Percentiles rank a stretch among this genome's conserved stretches.
phyloP scores from a whole-genome alignment of 2,113 vertebrate species.

The Mellivora capensis region DNA sequence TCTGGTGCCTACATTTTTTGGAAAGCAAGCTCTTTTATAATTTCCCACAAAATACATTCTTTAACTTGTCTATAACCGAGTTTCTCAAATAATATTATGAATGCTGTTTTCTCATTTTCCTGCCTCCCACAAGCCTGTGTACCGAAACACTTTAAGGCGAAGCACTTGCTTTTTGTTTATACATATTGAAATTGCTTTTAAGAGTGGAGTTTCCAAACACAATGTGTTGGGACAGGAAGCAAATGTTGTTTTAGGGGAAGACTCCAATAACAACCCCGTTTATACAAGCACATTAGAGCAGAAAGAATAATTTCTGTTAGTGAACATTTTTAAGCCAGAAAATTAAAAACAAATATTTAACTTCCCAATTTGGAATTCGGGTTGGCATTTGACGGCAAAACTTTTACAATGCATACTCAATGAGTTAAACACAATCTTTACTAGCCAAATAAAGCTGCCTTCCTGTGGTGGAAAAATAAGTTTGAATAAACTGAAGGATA shows the following conservation, averaged over 20 bases:
- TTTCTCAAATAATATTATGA: conserved; percentile 64
- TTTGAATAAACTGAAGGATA: background rate
- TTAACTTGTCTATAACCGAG: conserved; percentile 40
- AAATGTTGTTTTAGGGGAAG: conserved; percentile 70
- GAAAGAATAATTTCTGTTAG: conserved; percentile 73
- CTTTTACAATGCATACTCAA: conserved; percentile 74
- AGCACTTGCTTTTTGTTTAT: background rate
- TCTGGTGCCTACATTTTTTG: conserved; percentile 50
- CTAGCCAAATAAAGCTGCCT: conserved; percentile 46
- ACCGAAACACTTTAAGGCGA: background rate
- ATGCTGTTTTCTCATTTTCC: background rate
- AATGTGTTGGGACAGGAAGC: conserved; percentile 37
- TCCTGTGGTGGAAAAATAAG: conserved; percentile 43
- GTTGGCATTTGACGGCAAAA: conserved; percentile 65
- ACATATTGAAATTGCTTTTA: conserved; percentile 13
- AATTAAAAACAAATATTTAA: conserved; percentile 89
- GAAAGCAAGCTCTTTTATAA: conserved; percentile 43
- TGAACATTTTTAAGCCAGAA: conserved; percentile 83
- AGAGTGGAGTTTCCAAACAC: conserved; percentile 44
- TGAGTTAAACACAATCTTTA: conserved; percentile 48
- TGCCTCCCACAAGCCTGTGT: background rate
- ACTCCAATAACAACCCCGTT: conserved; percentile 65
- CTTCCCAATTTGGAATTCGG: conserved; percentile 74
- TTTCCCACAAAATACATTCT: conserved; percentile 48
- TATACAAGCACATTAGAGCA: conserved; percentile 71